Conservation (phyloP, 2,113 vertebrate species). For the Lota lota region DNA sequence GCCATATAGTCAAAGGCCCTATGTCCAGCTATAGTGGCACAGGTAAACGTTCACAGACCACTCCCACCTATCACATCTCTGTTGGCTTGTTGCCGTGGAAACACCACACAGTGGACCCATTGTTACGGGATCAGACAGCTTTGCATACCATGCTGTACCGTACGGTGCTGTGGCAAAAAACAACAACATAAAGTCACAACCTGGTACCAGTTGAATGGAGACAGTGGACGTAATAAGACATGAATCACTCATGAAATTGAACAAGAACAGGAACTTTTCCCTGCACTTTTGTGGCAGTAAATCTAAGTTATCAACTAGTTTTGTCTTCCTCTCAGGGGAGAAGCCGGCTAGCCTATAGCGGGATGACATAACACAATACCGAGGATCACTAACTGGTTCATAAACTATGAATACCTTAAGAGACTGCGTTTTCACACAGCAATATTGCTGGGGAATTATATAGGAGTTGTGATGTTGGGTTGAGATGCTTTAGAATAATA, state of each 20-base stretch:
- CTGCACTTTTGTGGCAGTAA: slow-evolving; percentile 4
- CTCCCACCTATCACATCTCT: too few relatives aligned
- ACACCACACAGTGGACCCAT: too few relatives aligned
- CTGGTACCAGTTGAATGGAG: slow-evolving; percentile 34
- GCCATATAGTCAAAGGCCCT: too few relatives aligned
- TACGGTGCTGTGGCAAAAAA: background rate
- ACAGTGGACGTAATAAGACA: background rate
- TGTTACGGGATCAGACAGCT: too few relatives aligned
- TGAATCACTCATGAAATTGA: slow-evolving; percentile 12
- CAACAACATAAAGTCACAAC: slow-evolving; percentile 16
- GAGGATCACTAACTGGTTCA: slow-evolving; percentile 22
- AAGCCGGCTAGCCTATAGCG: background rate
- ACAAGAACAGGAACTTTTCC: slow-evolving; percentile 13
- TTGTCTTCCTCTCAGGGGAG: slow-evolving; percentile 2
- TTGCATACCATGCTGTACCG: too few relatives aligned
- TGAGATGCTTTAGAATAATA: slow-evolving; percentile 33
- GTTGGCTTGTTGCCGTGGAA: too few relatives aligned
- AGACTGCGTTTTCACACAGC: slow-evolving; percentile 22
- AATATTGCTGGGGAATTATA: slow-evolving; percentile 34
- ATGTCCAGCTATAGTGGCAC: too few relatives aligned
- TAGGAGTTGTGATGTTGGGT: slow-evolving; percentile 21
- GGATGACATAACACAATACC: slow-evolving; percentile 26
- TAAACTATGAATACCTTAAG: slow-evolving; percentile 37
- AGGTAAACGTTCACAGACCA: too few relatives aligned
- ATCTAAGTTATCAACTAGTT: slow-evolving; percentile 12